Percentiles rank a stretch among this genome's conserved stretches.
Evolutionary conservation across 2,113 vertebrate species (phyloP).

Genomic region (Corydoras sp.): DNA sequence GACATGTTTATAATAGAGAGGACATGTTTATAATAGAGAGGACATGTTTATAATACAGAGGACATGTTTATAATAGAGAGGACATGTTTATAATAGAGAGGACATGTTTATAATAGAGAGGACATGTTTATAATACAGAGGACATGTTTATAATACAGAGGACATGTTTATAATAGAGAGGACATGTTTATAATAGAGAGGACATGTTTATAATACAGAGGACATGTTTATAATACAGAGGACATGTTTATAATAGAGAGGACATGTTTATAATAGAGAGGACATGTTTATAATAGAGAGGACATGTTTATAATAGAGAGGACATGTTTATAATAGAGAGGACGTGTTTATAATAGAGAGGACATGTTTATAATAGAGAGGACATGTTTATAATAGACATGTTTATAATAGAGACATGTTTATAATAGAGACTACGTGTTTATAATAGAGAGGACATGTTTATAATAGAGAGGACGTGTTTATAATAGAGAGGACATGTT

Average conservation of each 20-base stretch:
- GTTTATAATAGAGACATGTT: too few relatives aligned
- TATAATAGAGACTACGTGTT: too few relatives aligned
- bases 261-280: neutral
- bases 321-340: neutral
- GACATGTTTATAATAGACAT: neutral
- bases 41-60: too few relatives aligned
- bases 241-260: neutral
- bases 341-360: too few relatives aligned
- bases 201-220: neutral
- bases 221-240: too few relatives aligned
- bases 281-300: neutral
- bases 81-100: neutral
- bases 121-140: neutral
- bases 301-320: neutral
- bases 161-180: neutral
- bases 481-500: too few relatives aligned
- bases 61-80: neutral
- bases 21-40: neutral
- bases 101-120: neutral
- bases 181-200: neutral
- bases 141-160: too few relatives aligned
- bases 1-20: neutral
- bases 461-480: too few relatives aligned
- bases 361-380: neutral
- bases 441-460: too few relatives aligned